phyloP scores from a whole-genome alignment of 2,797 vertebrate species.

The Sebastes oblongus region DNA sequence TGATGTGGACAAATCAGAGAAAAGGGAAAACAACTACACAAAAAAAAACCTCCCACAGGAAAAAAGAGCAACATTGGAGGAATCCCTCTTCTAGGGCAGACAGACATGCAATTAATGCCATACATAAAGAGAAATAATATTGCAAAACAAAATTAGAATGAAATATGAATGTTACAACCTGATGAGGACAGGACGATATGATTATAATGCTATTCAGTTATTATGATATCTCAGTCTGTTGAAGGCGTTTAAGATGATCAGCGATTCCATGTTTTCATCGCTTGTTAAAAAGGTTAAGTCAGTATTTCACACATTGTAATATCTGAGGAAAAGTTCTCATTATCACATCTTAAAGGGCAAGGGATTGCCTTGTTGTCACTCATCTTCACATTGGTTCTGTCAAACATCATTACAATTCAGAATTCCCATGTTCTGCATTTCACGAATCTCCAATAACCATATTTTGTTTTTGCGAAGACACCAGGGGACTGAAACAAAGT shows the following conservation, averaged over 20 bases:
- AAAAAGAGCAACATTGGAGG: neutral
- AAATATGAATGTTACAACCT: neutral
- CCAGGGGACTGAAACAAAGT: neutral
- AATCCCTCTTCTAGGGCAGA: neutral
- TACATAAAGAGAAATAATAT: neutral
- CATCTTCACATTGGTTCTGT: neutral
- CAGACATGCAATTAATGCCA: neutral
- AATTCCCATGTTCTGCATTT: neutral
- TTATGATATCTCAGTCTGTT: neutral
- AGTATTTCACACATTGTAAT: neutral
- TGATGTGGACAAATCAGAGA: neutral
- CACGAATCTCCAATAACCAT: neutral
- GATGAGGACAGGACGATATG: neutral
- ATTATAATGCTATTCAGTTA: neutral
- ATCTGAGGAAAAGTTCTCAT: neutral
- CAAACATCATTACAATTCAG: neutral
- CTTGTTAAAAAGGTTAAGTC: neutral
- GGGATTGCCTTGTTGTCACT: neutral
- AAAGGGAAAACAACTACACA: neutral
- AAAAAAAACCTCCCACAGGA: neutral
- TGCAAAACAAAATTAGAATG: neutral
- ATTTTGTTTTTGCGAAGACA: neutral
- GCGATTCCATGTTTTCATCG: neutral
- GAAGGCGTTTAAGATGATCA: neutral
- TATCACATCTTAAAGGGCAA: neutral